Base-by-base conservation (phyloP, 2,797 vertebrate species). In the Paguma larvata region DNA sequence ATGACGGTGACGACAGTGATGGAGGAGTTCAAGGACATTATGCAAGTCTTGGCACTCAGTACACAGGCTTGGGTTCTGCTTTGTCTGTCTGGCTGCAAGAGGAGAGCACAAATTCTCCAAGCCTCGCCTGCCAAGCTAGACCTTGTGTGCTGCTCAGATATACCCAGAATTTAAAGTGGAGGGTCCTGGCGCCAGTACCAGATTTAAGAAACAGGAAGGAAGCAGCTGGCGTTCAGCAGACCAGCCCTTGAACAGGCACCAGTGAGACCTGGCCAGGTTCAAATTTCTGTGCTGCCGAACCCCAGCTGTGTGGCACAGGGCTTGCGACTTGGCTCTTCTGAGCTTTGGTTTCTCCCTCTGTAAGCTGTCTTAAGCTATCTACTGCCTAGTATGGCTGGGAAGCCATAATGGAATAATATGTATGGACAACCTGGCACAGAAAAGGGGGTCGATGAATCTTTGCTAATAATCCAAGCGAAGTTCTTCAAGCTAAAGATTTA, bases 391-490 rank as follows among this genome's bases (percentile, higher is more conserved):
- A 2, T 44, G 86, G 63, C 25, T 5, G 30, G 87, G 79, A 95
- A 77, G 77, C 68, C 5, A 6, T 91, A 89, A 93, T 56, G 65
- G 75, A 86, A 73, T 82, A 89, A 95, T 93, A 73, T 41, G 89
- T 80, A 78, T 0, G 41, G 30, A 89, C 38, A 95, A 90, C 13
- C 72, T 95, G 95, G 79, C 86, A 90, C 77, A 70, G 84, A 62
- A 88, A 63, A 91, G 21, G 34, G 46, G 25, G 80, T 80, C 34
- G 3, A 96, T 95, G 96, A 88, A 97, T 94, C 88, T 85, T 90
- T 94, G 72, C 75, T 92, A 91, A 96, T 95, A 95, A 97, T 84
- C 82, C 75, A 80, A 94, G 86, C 77, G 77, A 97, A 91, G 85
- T 91, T 93, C 84, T 94, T 84, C 0, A 87, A 89, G 91, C 84